Base-by-base conservation (phyloP, 2,888 invertebrate genomes). In the Girardia tigrina region DNA sequence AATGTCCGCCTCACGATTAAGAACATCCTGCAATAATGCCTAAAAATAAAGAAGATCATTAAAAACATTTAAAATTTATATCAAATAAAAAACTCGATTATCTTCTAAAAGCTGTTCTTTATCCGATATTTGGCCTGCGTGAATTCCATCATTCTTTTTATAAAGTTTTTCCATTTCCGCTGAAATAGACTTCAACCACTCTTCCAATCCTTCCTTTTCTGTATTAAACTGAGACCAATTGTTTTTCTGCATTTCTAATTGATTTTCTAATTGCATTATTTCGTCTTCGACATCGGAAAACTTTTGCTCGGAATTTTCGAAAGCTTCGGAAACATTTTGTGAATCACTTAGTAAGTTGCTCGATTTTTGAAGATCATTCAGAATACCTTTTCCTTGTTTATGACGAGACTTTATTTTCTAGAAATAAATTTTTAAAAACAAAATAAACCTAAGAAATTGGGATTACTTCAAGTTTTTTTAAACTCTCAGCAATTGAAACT, bases 181-280 rank as follows among this genome's bases (percentile, higher is more conserved):
- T 8, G 4, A 20, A 20, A 56, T 16, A 20, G n/a, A n/a, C 4
- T 56, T 16, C 56, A 56, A 16, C 56, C 56, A 56, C n/a, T 56
- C 23, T 56, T 56, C 56, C n/a, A 56, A n/a, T 20, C 23, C 56
- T 6, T 56, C 23, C 23, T 56, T 56, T 2, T 56, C 56, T 23
- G 56, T 20, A 56, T 56, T 56, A 23, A 56, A 56, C n/a, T 56
- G n/a, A 20, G 56, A 56, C 56, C 56, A 56, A 12, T 56, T 23
- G 23, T 56, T 56, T 56, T 56, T 56, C n/a, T 56, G 56, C 56
- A 56, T 56, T 56, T 56, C 56, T 16, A 56, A 56, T 56, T 56
- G n/a, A 56, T 23, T 56, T 56, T 56, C 56, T 16, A 56, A 8
- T 56, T 56, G n/a, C 4, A 23, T 56, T 12, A 56, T 56, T 56